These are phyloP conservation scores for Platichthys flesus DNA, from an alignment of 2,113 vertebrate species.

Conservation along the genomic window DNA sequence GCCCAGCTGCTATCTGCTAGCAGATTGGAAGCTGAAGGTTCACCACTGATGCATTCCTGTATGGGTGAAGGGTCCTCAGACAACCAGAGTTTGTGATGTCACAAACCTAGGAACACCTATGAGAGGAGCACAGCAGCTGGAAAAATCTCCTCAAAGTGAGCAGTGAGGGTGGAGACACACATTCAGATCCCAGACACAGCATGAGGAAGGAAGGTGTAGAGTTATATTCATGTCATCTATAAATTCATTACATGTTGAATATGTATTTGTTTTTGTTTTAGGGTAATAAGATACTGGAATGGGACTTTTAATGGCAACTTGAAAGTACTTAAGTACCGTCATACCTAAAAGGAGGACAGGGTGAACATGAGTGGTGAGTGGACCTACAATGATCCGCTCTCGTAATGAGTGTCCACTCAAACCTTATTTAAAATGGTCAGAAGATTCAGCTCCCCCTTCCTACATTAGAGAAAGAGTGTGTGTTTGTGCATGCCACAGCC, in stretches of 20 bases:
- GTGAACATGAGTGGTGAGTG: neutral
- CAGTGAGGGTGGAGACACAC: neutral
- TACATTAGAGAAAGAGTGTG: conserved; percentile 6
- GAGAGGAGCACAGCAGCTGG: neutral
- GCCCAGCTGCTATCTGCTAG: neutral
- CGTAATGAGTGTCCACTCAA: neutral
- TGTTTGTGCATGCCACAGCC: conserved; percentile 41
- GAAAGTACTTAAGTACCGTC: neutral
- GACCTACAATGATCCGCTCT: neutral
- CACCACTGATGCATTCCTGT: too few relatives aligned
- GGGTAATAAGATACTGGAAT: neutral
- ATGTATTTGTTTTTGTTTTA: neutral
- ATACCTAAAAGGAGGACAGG: neutral
- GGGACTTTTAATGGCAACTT: neutral
- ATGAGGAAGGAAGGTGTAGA: too few relatives aligned
- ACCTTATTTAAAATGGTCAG: neutral
- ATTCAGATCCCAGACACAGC: neutral
- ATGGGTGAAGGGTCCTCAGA: neutral
- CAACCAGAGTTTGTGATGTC: neutral
- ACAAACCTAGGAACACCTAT: neutral
- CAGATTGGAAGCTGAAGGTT: neutral
- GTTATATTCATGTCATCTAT: too few relatives aligned
- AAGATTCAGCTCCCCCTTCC: conserved; percentile 3
- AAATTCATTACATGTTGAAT: too few relatives aligned
- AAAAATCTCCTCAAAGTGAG: neutral